Conservation (phyloP, 1,140 invertebrate genomes). For the Drosophila miranda region DNA sequence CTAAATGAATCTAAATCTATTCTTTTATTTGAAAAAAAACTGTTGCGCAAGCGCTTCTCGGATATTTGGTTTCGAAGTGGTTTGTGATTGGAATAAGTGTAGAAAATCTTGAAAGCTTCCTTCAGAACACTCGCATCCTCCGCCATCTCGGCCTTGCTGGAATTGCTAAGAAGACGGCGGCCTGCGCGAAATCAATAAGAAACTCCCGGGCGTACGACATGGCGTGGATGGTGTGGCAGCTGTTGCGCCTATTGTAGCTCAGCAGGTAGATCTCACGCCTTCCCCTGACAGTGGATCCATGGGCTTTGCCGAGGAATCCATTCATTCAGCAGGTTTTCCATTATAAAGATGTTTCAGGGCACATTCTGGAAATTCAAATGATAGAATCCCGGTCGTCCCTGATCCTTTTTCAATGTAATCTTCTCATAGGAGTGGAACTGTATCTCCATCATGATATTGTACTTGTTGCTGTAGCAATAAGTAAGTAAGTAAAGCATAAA, state of each 20-base stretch:
- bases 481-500: neutral
- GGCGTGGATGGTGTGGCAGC: slow-evolving; percentile 50
- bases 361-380: slow-evolving; percentile 44
- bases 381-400: slow-evolving; percentile 42
- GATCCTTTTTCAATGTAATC: slow-evolving; percentile 28
- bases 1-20: no score
- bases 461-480: slow-evolving; percentile 14
- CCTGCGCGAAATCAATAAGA: slow-evolving; percentile 55
- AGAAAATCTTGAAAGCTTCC: slow-evolving; percentile 6
- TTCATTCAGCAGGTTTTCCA: slow-evolving; percentile 10
- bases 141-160: neutral
- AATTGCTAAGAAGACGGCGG: slow-evolving; percentile 43
- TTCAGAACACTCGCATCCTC: slow-evolving; percentile 3
- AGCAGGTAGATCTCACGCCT: slow-evolving; percentile 15
- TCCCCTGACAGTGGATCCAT: neutral
- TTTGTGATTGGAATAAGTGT: slow-evolving; percentile 6
- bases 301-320: slow-evolving; percentile 38
- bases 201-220: slow-evolving; percentile 8
- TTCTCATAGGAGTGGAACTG: slow-evolving; percentile 26
- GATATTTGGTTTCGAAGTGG: neutral
- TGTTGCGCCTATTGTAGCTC: slow-evolving; percentile 12
- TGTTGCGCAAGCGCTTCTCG: slow-evolving; percentile 1
- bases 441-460: slow-evolving; percentile 53
- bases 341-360: neutral
- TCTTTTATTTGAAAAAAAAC: slow-evolving; percentile 16